Base-by-base conservation (phyloP, 2,797 vertebrate genomes). In the Brachyrhaphis roseni region DNA sequence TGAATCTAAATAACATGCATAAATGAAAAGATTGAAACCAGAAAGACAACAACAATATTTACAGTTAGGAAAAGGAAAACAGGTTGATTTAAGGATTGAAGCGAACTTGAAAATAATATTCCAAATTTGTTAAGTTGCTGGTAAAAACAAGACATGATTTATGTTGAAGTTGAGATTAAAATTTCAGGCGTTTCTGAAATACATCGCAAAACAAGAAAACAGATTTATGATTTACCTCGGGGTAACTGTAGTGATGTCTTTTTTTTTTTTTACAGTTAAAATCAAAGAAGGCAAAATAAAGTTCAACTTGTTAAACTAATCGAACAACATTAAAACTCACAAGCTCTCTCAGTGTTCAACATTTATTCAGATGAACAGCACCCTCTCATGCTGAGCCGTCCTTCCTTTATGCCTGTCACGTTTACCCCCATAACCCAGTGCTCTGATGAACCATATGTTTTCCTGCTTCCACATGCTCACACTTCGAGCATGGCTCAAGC, bases 361-460 rank as follows among this genome's bases (percentile, higher is more conserved):
- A 11, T 66, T 23, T 13, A 41, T 76, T 72, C 11, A 75, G 26
- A 64, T 11, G 47, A 66, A 18, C 70, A 43, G 31, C 73, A 47
- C 5, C 16, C 57, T 64, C 26, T 28, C 28, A 62, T 1, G 20
- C 11, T 5, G 5, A 16, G 31, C 74, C 51, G 49, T 72, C 74
- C 59, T 55, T 5, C 47, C 53, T 76, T 34, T 53, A 64, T 16
- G 39, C 79, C 82, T 84, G 83, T 47, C 55, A 12, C 43, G 4
- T 80, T 86, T 85, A 90, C 64, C 86, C 85, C 76, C 59, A 77
- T 92, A 82, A 91, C 89, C 88, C 81, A 89, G 76, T 90, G 85
- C 79, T 92, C 92, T 87, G 80, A 45, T 88, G 79, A 92, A 89
- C 90, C 86, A 82, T 82, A 84, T 89, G 87, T 89, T 89, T 86